These are phyloP conservation scores for Ephestia elutella DNA, from an alignment of 1,140 invertebrate genomes.

Conservation along the genomic window DNA sequence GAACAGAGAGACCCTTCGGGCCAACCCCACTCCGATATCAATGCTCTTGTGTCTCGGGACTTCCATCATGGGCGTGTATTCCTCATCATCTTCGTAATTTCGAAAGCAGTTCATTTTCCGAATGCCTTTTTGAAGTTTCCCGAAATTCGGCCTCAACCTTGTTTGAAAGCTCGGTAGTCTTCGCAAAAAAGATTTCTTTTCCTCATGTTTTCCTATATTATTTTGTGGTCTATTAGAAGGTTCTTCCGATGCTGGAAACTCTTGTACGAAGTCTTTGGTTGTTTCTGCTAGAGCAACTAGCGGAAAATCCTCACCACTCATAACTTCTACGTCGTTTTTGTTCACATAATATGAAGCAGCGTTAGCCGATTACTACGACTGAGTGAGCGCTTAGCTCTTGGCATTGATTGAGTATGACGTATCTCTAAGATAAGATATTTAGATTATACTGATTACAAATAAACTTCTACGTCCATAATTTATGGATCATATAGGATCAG, in stretches of 20 bases:
- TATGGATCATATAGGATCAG: background rate
- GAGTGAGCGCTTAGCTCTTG: constrained; percentile 48
- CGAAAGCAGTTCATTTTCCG: constrained; percentile 52
- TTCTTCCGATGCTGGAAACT: background rate
- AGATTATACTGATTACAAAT: constrained; percentile 55
- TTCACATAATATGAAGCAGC: constrained; percentile 26
- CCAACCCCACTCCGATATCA: constrained; percentile 55
- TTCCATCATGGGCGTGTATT: constrained; percentile 38
- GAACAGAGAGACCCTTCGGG: constrained; percentile 56
- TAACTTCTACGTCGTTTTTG: constrained; percentile 33
- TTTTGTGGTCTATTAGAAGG: constrained; percentile 1
- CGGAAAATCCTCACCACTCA: constrained; percentile 48
- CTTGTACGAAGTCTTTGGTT: constrained; percentile 32
- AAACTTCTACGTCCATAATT: background rate
- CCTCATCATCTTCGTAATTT: constrained; percentile 36
- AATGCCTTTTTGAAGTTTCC: constrained; percentile 35
- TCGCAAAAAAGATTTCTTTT: constrained; percentile 30
- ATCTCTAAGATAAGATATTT: constrained; percentile 53
- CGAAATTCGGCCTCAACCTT: constrained; percentile 30
- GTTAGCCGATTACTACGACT: constrained; percentile 20
- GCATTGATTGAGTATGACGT: constrained; percentile 70
- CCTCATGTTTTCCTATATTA: constrained; percentile 17
- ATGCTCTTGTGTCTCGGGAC: constrained; percentile 54
- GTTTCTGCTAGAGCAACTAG: constrained; percentile 41
- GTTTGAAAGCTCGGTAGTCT: constrained; percentile 36